These are phyloP conservation scores for Ailuropoda melanoleuca DNA, from an alignment of 2,113 vertebrate genomes.

Conservation along the genomic window DNA sequence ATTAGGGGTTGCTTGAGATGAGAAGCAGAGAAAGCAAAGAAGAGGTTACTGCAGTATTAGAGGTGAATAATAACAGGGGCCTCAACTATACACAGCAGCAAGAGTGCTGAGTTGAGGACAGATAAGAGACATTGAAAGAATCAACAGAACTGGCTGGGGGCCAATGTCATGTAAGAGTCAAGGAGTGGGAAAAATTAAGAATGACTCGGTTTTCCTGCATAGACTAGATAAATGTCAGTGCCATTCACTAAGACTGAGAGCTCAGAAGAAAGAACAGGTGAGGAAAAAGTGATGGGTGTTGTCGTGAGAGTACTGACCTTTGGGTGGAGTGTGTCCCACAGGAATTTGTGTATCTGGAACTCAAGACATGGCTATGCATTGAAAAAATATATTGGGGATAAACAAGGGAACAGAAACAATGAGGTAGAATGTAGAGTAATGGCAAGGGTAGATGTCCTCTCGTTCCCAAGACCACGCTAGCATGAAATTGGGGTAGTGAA, in stretches of 20 bases:
- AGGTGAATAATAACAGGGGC: neutral
- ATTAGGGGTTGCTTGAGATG: neutral
- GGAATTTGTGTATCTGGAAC: neutral
- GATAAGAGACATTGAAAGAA: neutral
- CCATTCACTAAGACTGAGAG: neutral
- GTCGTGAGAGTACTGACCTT: neutral
- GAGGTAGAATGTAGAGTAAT: neutral
- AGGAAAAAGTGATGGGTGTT: neutral
- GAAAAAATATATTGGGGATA: neutral
- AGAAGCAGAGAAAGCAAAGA: neutral
- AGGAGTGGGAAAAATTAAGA: neutral
- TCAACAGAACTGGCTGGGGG: neutral
- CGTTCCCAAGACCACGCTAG: neutral
- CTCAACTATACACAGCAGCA: neutral
- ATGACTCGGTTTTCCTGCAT: neutral
- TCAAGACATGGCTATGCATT: neutral
- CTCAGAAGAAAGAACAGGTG: neutral
- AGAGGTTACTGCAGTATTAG: neutral
- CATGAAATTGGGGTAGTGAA: neutral
- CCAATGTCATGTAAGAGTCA: neutral
- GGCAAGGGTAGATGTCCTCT: neutral
- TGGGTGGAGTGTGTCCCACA: neutral
- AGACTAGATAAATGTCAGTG: neutral
- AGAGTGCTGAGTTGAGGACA: neutral
- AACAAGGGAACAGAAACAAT: neutral